Conservation (phyloP, 1,140 invertebrate species). For the Lepeophtheirus salmonis region DNA sequence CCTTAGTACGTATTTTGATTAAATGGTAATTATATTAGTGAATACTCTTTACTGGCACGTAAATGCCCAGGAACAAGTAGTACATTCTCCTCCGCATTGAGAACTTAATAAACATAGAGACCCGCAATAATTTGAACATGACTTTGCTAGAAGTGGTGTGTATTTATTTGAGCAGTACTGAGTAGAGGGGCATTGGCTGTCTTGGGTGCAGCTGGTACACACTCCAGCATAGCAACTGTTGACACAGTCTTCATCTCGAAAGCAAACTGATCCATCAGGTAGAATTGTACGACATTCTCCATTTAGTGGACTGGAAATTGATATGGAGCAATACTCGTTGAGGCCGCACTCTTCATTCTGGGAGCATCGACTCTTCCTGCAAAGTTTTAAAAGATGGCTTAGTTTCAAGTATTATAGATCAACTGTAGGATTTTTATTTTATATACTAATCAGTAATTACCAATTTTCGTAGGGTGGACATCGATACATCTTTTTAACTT, state of each 20-base stretch:
- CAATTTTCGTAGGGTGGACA: conserved; percentile 7
- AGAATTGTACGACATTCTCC: conserved; percentile 15
- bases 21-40: no score
- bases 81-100: conserved; percentile 6
- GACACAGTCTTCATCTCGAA: neutral
- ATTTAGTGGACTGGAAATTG: neutral
- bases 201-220: conserved; percentile 2
- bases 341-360: conserved; percentile 12
- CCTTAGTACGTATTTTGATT: no score
- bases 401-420: neutral
- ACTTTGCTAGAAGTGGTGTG: conserved; percentile 1
- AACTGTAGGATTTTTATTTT: neutral
- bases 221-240: conserved; percentile 12
- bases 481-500: conserved; percentile 16
- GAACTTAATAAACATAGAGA: neutral
- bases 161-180: conserved; percentile 11
- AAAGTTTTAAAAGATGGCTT: neutral
- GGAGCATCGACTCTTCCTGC: neutral
- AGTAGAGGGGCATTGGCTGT: neutral
- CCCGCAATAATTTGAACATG: conserved; percentile 4
- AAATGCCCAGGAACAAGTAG: neutral
- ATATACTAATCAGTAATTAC: neutral
- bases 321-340: conserved; percentile 14
- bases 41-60: neutral
- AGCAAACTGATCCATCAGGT: conserved; percentile 12